Base-by-base conservation (phyloP, 2,797 vertebrate species). In the Rhyacichthys aspro region DNA sequence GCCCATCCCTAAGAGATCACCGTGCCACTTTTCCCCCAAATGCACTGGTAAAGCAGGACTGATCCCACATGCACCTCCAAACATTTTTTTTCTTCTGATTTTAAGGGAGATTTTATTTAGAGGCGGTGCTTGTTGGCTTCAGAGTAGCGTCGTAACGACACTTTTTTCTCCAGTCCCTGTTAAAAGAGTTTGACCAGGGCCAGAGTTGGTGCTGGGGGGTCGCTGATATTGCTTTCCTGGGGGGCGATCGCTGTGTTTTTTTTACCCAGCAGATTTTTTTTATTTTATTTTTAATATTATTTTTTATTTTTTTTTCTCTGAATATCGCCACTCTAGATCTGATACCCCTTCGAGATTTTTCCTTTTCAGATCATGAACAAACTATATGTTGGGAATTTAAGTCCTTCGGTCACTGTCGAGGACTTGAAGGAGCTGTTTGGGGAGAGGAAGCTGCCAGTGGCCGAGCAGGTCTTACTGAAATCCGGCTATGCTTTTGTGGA, bases 381-480 rank as follows among this genome's bases (percentile, higher is more conserved):
- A 94, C 95, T 97, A 84, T 96, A 96, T 93, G 92, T 96, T 82
- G 95, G 95, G 86, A 96, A 96, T 93, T 92, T 97, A 91, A 95
- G 95, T 93, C 93, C 95, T 86, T 93, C 92, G 89, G 94, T 94
- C 89, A 96, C 95, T 67, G 95, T 94, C 89, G 94, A 95, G 87
- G 95, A 97, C 91, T 94, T 97, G 86, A 92, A 93, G 91, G 92
- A 93, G 93, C 94, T 96, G 88, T 96, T 96, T 80, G 92, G 89
- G 85, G 94, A 96, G 86, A 94, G 88, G 86, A 92, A 95, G 90
- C 94, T 96, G 76, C 94, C 95, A 53, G 91, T 94, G 89, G 83
- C 93, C 92, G 95, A 95, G 58, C 93, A 95, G 92, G 91, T 96
- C 89, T 90, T 96, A 43, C 93, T 97, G 68, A 97, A 96, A 92